Evolutionary conservation across 1,140 invertebrate genomes (phyloP), one percentile per base, ranked within the genome.

Genomic region (Drosophila persimilis): DNA sequence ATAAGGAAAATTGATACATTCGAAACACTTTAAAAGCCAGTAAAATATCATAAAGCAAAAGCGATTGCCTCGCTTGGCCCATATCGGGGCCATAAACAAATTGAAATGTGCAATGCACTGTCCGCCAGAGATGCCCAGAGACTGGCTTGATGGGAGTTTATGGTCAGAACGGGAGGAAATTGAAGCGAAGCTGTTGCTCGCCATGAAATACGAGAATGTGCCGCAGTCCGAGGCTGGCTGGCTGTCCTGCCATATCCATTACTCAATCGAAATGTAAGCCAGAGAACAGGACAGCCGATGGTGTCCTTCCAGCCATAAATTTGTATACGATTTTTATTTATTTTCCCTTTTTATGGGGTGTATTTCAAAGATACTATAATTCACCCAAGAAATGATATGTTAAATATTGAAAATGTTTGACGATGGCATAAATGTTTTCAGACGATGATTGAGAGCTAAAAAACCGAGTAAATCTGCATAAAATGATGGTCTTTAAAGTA

Each of bases 11-110:
- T 77, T 73, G 57, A 80, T 50, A 53, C 51, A 64, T 72, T 54
- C 69, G 71, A 52, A 45, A 46, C 43, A 65, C 61, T 84, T 77
- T 46, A 60, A 73, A 35, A 64, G 7, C 29, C 60, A 71, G 77
- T 55, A 57, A 86, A 74, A 73, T 39, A 39, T 73, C 77, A 80
- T 84, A 80, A 69, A 73, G 47, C 59, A 72, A 60, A 69, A 39
- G 35, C 63, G 63, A 69, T 50, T 43, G 66, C 52, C 59, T 44
- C 35, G 63, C 31, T 3, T 41, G 46, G 41, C 17, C 45, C 17
- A 63, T 45, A 48, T 3, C 54, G 51, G 20, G 20, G 64, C 64
- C 77, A 85, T 85, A 81, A 85, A 85, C 81, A 85, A 86, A 85
- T 85, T 86, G 80, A 86, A 85, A 70, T 81, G 66, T 69, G 64